Evolutionary conservation across 2,888 invertebrate genomes (phyloP), one percentile per base, ranked within the genome.

Genomic region (Caenorhabditis sp.): DNA sequence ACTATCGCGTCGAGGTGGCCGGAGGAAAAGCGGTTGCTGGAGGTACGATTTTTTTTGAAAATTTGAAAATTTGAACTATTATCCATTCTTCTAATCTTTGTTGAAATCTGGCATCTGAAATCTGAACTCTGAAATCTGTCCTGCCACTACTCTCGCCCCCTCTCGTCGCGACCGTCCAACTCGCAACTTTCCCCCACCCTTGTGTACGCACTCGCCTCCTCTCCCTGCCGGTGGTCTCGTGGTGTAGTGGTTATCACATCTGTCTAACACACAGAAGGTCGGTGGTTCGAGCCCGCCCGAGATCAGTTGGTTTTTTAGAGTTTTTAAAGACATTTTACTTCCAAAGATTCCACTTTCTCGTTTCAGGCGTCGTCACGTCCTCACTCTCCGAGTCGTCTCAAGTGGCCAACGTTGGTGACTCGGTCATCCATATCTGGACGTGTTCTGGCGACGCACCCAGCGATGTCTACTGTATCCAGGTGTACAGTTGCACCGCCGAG

Each of bases 251-350:
- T 89, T 90, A 90, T 90, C 90, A 90, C 90, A 87, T 89, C 89
- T 88, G 90, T 89, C 90, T 90, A 89, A 90, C 89, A 90, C 89
- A 89, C 89, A 88, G 90, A 90, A 90, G 90, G 90, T 85, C 90
- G 90, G 88, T 87, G 89, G 90, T 90, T 90, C 90, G 90, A 89
- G 87, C 87, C 90, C 87, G 89, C 89, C 90, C 90, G 89, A 89
- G 89, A 88, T 89, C 88, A 89, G 61, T 79, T 31, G 31, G 7
- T 31, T 38, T 38, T 38, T 38, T 38, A n/a, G n/a, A n/a, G n/a
- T n/a, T n/a, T n/a, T n/a, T n/a, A n/a, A n/a, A n/a, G n/a, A n/a
- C n/a, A n/a, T 59, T 28, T 35, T 14, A n/a, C 35, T 0, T 59
- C 35, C 19, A n/a, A 35, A 59, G 7, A n/a, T 5, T 10, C 14